Evolutionary conservation across 2,888 invertebrate species (phyloP), one percentile per base, ranked within the genome.

Genomic region (Hipparchia sbordonii): DNA sequence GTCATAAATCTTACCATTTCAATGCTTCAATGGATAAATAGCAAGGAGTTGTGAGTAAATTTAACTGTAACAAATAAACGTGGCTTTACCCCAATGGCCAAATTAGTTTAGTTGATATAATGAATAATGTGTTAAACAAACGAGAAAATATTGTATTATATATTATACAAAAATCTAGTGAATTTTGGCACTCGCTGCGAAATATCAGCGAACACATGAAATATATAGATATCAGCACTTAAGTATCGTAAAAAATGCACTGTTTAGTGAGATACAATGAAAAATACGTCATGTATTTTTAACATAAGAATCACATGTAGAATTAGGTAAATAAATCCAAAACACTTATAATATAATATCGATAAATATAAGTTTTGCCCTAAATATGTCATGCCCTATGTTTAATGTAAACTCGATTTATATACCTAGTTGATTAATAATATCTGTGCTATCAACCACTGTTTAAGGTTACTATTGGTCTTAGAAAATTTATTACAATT

Each of bases 31-130:
- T 85, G 89, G 91, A 23, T 23, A 23, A 89, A 82, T 90, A 93
- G 93, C 93, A 93, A 87, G 92, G 92, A 91, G 89, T 92, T 90
- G 93, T 93, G 91, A 93, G 93, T 93, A 92, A 87, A 78, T 73
- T 76, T 77, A 74, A 72, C 66, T 71, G 67, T 76, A 74, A 75
- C 60, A 73, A 70, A 60, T 73, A 67, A 75, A 74, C 74, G 77
- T 75, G 70, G 78, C 78, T 78, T 77, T 75, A 63, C 69, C 56
- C 51, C 54, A 56, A 72, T 75, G 71, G 23, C 70, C 72, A 7
- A 70, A 46, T 65, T 76, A 76, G 76, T 70, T 75, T 75, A 75
- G 74, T 72, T 33, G n/a, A 68, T 51, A 67, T 66, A 60, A 62
- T 13, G 62, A 71, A 33, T 54, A 63, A 57, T 48, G 45, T 59